Conservation (phyloP, 2,888 invertebrate species). For the Ellobium chinense region DNA sequence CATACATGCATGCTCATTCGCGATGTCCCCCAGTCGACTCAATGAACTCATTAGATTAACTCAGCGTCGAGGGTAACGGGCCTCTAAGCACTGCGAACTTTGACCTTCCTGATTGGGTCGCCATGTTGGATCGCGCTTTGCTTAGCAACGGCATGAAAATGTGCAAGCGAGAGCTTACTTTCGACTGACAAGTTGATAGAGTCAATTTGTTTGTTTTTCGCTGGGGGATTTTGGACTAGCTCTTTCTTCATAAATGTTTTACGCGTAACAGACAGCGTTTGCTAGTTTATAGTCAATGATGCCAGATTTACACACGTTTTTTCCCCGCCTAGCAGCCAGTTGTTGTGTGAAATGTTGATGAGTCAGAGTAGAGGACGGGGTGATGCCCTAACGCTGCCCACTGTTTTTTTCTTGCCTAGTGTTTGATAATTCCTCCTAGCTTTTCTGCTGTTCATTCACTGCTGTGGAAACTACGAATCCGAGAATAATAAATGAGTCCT, state of each 20-base stretch:
- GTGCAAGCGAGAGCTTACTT: slow-evolving; percentile 21
- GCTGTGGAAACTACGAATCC: too few species aligned
- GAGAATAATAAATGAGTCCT: too few species aligned
- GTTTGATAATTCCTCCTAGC: too few species aligned
- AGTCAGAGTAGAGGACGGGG: too few species aligned
- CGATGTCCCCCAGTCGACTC: slow-evolving; percentile 2
- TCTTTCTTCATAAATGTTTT: slow-evolving; percentile 20
- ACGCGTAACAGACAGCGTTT: slow-evolving; percentile 10
- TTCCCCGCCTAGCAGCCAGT: background rate
- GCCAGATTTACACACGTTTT: background rate
- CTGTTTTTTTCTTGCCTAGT: too few species aligned
- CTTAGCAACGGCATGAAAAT: slow-evolving; percentile 43
- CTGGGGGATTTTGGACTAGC: background rate
- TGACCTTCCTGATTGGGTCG: slow-evolving; percentile 40
- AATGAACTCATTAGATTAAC: slow-evolving; percentile 30
- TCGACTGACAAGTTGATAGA: slow-evolving; percentile 36
- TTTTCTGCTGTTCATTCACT: too few species aligned
- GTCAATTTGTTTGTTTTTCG: slow-evolving; percentile 44
- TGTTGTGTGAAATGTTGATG: too few species aligned
- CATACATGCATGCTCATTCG: slow-evolving; percentile 12
- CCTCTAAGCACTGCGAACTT: slow-evolving; percentile 6
- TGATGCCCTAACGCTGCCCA: too few species aligned
- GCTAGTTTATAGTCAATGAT: background rate
- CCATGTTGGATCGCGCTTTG: slow-evolving; percentile 36
- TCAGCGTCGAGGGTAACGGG: slow-evolving; percentile 6